A percentile compares a stretch with the other conserved stretches of the same genome.
Conservation (phyloP, 2,888 invertebrate genomes). For the Vandiemenella viatica region DNA sequence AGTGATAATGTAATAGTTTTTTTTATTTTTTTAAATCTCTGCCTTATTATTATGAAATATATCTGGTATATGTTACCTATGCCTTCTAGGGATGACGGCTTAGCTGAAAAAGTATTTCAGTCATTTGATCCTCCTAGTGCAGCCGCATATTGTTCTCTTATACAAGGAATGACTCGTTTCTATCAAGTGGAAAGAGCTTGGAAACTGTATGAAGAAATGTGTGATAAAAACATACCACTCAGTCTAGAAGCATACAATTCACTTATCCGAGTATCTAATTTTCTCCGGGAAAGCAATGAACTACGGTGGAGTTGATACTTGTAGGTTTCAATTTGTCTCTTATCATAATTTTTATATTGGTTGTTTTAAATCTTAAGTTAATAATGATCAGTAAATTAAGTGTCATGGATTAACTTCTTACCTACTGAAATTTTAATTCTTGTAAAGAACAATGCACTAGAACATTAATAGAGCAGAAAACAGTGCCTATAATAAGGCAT, state of each 20-base stretch:
- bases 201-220: slow-evolving; percentile 46
- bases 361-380: slow-evolving; percentile 2
- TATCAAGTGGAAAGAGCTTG: slow-evolving; percentile 46
- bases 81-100: slow-evolving; percentile 42
- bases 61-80: no score
- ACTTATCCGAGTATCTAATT: slow-evolving; percentile 42
- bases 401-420: no score
- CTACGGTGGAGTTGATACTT: slow-evolving; percentile 43
- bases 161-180: slow-evolving; percentile 69
- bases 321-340: slow-evolving; percentile 19
- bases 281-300: slow-evolving; percentile 47
- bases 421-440: no score
- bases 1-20: slow-evolving; percentile 22
- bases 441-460: no score
- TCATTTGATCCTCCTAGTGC: slow-evolving; percentile 50
- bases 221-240: slow-evolving; percentile 44
- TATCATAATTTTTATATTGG: slow-evolving; percentile 2
- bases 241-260: slow-evolving; percentile 54
- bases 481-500: no score
- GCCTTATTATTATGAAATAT: no score
- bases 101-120: slow-evolving; percentile 61
- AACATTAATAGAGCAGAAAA: no score
- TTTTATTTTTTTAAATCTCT: no score
- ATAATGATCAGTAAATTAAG: not conserved
- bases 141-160: slow-evolving; percentile 58